Percentiles rank a stretch among this genome's conserved stretches.
phyloP scores from a whole-genome alignment of 1,140 invertebrate species.

The Catajapyx aquilonaris region DNA sequence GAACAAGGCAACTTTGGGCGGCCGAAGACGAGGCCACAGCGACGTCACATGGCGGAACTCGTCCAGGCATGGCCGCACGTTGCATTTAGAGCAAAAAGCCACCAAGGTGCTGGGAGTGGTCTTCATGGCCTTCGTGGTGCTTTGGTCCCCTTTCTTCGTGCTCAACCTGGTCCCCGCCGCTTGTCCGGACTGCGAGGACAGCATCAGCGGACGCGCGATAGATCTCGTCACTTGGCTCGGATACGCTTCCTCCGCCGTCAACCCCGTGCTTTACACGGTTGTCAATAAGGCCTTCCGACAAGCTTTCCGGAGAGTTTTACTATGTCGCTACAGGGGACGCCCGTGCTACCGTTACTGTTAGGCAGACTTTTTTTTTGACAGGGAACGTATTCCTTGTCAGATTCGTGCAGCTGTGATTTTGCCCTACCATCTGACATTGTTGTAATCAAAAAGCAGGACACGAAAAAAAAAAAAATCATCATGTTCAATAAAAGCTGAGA shows the following conservation, averaged over 20 bases:
- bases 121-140: constrained; percentile 79
- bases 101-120: constrained; percentile 85
- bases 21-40: too few relatives aligned
- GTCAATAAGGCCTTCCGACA: constrained; percentile 84
- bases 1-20: too few relatives aligned
- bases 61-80: constrained; percentile 54
- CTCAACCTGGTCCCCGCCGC: constrained; percentile 60
- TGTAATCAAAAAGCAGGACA: too few relatives aligned
- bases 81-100: constrained; percentile 71
- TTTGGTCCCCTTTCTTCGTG: constrained; percentile 87
- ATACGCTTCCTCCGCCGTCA: constrained; percentile 80
- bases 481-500: too few relatives aligned
- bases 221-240: constrained; percentile 77
- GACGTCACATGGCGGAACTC: constrained; percentile 56
- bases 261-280: constrained; percentile 85
- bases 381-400: too few relatives aligned
- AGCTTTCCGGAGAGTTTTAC: constrained; percentile 71
- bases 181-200: constrained; percentile 50
- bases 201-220: constrained; percentile 52
- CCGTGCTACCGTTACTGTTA: neutral
- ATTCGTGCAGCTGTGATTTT: too few relatives aligned
- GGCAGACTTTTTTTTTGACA: too few relatives aligned
- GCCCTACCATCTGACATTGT: too few relatives aligned
- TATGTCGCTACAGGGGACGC: constrained; percentile 41
- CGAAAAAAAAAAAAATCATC: too few relatives aligned